Base-by-base conservation (phyloP, 2,113 vertebrate genomes). In the Oenanthe oenanthe region DNA sequence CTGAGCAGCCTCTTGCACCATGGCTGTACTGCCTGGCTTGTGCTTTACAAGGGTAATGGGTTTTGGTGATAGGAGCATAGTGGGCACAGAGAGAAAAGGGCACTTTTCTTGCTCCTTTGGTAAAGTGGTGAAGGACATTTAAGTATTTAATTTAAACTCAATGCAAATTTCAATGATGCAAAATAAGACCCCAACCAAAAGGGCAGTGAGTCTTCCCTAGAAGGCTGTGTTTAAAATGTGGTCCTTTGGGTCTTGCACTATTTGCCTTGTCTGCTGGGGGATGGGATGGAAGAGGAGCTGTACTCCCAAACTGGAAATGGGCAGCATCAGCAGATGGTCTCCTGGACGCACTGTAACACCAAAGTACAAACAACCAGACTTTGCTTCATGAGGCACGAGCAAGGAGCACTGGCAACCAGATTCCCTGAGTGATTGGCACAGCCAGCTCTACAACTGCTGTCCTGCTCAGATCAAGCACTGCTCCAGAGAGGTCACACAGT, bases 401-500 rank as follows among this genome's bases (percentile, higher is more conserved):
- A 74, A 67, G 32, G 26, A 34, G 48, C 48, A 13, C 32, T 32
- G 66, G 43, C 29, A 74, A 17, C 7, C 3, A 6, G 25, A 11
- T 26, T 72, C 45, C 71, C 34, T 6, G 32, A 7, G 43, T 2
- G 8, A 17, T 0, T 28, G 58, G 40, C n/a, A 84, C 60, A 57
- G 70, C 17, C 20, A 36, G 34, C 38, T 74, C 72, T n/a, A 17
- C 0, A 0, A 25, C n/a, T 51, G 32, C 61, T 68, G 65, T n/a
- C 62, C 48, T 60, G 58, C 26, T 42, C 45, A 20, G 80, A 43
- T 61, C 19, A n/a, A 42, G 79, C 13, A 45, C 43, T 67, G 57
- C 70, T 89, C 0, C 0, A 87, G 34, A 47, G 34, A 6, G 38
- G 32, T 34, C 36, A 12, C 4, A 36, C 71, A 32, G 57, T 1